These are phyloP conservation scores for Helostoma temminkii DNA, from an alignment of 2,797 vertebrate genomes.

Conservation along the genomic window DNA sequence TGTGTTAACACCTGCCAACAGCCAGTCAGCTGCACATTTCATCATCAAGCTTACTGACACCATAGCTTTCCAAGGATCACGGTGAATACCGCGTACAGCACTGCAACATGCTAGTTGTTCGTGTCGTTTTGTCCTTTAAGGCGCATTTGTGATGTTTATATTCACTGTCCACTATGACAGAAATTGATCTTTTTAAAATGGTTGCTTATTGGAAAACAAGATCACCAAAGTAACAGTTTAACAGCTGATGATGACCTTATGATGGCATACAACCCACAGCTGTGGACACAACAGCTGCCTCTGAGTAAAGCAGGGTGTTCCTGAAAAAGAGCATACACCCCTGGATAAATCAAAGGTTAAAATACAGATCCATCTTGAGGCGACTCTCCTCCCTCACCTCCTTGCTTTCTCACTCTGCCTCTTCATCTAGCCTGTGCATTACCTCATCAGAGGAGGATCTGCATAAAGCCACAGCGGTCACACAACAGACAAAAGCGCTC, in stretches of 20 bases:
- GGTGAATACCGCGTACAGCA: neutral
- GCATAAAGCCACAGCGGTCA: slow-evolving; percentile 81
- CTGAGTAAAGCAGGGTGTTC: slow-evolving; percentile 16
- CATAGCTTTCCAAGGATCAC: neutral
- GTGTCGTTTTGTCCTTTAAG: neutral
- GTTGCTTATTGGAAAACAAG: neutral
- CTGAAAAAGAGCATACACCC: slow-evolving; percentile 8
- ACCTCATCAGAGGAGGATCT: slow-evolving; percentile 82
- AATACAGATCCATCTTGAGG: slow-evolving; percentile 29
- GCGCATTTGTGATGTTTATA: too few species aligned
- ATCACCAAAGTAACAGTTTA: slow-evolving; percentile 6
- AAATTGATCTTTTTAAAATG: neutral
- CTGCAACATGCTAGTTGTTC: neutral
- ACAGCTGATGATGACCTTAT: slow-evolving; percentile 5
- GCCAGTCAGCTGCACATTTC: neutral
- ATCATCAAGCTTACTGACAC: neutral
- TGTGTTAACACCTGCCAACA: neutral
- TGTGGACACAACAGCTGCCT: neutral
- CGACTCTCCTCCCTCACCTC: slow-evolving; percentile 33
- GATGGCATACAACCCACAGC: neutral
- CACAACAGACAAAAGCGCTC: slow-evolving; percentile 85
- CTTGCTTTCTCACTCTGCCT: slow-evolving; percentile 53
- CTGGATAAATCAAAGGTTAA: slow-evolving; percentile 41
- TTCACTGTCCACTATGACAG: neutral
- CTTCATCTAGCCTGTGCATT: slow-evolving; percentile 65